Evolutionary conservation across 2,113 vertebrate species (phyloP).

Genomic region (Epinephelus cyanopodus): DNA sequence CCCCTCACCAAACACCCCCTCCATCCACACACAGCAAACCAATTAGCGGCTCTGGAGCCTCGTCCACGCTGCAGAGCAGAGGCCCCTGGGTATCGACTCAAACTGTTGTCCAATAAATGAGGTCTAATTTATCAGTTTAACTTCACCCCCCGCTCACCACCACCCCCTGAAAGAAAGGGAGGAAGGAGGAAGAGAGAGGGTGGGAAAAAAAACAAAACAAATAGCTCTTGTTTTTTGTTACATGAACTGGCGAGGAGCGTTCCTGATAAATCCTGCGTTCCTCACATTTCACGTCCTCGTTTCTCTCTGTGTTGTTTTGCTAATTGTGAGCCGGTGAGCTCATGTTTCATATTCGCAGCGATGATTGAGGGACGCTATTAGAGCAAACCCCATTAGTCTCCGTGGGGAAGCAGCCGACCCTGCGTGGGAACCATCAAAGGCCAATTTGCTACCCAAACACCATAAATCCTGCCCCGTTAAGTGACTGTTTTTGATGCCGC

Average conservation of each 20-base stretch:
- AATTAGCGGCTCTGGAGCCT: constrained; percentile 93
- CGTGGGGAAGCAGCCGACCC: constrained; percentile 47
- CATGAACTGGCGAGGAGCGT: constrained; percentile 10
- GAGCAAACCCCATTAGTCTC: constrained; percentile 62
- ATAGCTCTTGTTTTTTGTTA: constrained; percentile 57
- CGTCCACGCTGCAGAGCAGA: constrained; percentile 89
- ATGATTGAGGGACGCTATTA: constrained; percentile 74
- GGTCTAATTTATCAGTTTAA: constrained; percentile 99
- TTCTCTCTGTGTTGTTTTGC: constrained; percentile 41
- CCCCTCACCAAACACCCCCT: constrained; percentile 54
- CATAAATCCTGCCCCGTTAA: constrained; percentile 73
- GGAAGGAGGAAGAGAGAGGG: constrained; percentile 37
- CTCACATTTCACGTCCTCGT: background rate
- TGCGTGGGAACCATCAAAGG: constrained; percentile 73
- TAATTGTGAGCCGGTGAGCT: constrained; percentile 66
- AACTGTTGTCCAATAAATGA: constrained; percentile 97
- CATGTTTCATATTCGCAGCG: constrained; percentile 52
- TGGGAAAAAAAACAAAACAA: constrained; percentile 32
- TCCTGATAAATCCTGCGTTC: constrained; percentile 18
- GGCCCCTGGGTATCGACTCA: constrained; percentile 92
- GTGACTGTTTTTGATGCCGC: constrained; percentile 72
- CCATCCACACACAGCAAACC: constrained; percentile 91
- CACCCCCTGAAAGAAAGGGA: constrained; percentile 73
- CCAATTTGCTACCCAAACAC: constrained; percentile 75
- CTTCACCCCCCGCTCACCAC: constrained; percentile 83